phyloP scores from a whole-genome alignment of 2,113 vertebrate genomes.

The Prunella fulvescens region DNA sequence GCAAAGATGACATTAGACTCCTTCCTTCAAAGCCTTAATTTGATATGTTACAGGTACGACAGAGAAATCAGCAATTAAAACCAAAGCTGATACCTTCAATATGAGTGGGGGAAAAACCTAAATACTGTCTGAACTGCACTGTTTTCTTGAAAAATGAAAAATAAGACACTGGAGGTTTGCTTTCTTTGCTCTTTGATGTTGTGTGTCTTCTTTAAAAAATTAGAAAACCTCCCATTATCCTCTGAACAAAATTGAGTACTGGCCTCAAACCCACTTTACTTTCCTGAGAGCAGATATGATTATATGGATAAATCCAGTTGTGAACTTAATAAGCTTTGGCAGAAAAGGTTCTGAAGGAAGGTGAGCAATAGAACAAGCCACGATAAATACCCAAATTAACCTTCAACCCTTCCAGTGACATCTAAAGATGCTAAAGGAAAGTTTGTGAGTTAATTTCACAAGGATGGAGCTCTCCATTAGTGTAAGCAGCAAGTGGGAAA shows the following conservation, averaged over 20 bases:
- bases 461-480: background rate
- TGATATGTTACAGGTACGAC: constrained; percentile 4
- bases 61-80: constrained; percentile 56
- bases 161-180: background rate
- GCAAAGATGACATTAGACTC: constrained; percentile 31
- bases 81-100: background rate
- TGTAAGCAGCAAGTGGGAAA: background rate
- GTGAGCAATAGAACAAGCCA: background rate
- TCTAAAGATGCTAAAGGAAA: background rate
- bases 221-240: background rate
- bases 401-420: background rate
- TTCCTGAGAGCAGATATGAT: constrained; percentile 1
- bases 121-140: background rate
- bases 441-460: background rate
- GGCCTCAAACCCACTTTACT: background rate
- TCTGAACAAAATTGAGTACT: background rate
- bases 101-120: background rate
- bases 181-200: constrained; percentile 45
- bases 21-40: constrained; percentile 49
- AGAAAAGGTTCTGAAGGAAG: background rate
- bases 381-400: constrained; percentile 25
- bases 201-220: background rate
- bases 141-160: constrained; percentile 5
- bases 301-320: background rate
- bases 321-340: constrained; percentile 5